These are phyloP conservation scores for Chrysolophus pictus DNA, from an alignment of 2,797 vertebrate genomes.

Conservation along the genomic window DNA sequence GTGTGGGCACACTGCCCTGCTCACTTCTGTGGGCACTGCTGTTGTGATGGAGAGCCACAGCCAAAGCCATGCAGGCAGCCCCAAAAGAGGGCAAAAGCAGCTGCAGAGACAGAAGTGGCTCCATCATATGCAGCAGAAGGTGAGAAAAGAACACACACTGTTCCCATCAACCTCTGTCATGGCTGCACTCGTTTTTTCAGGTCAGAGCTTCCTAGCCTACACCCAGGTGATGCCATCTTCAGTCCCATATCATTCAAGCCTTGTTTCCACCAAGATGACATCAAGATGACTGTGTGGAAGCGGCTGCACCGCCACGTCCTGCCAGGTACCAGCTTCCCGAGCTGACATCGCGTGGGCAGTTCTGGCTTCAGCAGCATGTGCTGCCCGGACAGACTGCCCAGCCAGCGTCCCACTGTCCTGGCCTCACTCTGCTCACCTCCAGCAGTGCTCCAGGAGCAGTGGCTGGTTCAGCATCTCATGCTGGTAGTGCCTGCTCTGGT, in stretches of 20 bases:
- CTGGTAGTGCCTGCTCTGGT: not conserved
- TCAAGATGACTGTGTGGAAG: conserved; percentile 88
- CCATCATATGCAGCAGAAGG: not conserved
- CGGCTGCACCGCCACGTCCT: conserved; percentile 83
- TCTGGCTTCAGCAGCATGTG: fast-evolving
- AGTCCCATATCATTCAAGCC: conserved; percentile 85
- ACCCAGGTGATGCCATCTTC: conserved; percentile 77
- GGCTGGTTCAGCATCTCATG: fast-evolving
- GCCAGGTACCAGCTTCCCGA: conserved; percentile 72
- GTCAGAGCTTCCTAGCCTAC: conserved; percentile 75
- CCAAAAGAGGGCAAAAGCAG: not conserved
- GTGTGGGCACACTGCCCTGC: not conserved
- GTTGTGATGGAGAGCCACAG: not conserved
- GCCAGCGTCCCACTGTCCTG: fast-evolving
- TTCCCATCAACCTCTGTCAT: not conserved
- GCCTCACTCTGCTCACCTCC: not conserved
- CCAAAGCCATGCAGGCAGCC: not conserved
- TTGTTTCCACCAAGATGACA: conserved; percentile 85
- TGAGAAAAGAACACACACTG: not conserved
- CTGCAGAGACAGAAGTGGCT: not conserved
- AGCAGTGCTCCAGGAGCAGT: not conserved
- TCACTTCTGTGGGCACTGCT: not conserved
- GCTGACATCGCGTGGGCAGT: fast-evolving
- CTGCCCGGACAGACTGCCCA: not conserved
- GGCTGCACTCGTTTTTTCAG: not conserved